These are phyloP conservation scores for Rhagoletis zephyria DNA, from an alignment of 1,140 invertebrate genomes.

Conservation along the genomic window DNA sequence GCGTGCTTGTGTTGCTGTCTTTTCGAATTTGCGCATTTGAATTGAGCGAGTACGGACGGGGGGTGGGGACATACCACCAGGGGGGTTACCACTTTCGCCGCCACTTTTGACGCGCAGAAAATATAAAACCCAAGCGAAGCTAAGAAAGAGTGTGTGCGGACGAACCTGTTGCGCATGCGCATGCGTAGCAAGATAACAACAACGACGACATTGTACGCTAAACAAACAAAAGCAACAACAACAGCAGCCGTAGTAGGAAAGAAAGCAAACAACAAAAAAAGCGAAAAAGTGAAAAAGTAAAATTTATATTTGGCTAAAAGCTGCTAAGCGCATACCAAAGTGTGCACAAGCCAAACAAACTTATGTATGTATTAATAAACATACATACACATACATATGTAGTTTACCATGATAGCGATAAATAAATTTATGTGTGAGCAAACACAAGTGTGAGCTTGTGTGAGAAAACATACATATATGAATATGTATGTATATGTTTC, in stretches of 20 bases:
- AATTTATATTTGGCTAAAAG: conserved; percentile 42
- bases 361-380: not conserved
- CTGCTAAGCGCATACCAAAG: conserved; percentile 37
- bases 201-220: conserved; percentile 10
- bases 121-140: not conserved
- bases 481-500: not conserved
- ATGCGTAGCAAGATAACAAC: not conserved
- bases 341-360: conserved; percentile 33
- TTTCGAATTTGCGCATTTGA: conserved; percentile 46
- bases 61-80: no score
- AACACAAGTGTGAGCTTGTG: not conserved
- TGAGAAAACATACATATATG: not conserved
- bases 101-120: conserved; percentile 10
- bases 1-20: not conserved
- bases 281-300: conserved; percentile 32
- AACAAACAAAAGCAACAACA: not conserved
- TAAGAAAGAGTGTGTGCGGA: not conserved
- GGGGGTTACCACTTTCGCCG: conserved; percentile 38
- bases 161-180: conserved; percentile 7
- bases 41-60: not conserved
- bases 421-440: no score
- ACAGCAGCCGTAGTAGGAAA: not conserved
- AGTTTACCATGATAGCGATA: not conserved
- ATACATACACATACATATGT: not conserved
- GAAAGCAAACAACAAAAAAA: not conserved